Evolutionary conservation across 2,113 vertebrate genomes (phyloP).

Genomic region (Mandrillus leucophaeus): DNA sequence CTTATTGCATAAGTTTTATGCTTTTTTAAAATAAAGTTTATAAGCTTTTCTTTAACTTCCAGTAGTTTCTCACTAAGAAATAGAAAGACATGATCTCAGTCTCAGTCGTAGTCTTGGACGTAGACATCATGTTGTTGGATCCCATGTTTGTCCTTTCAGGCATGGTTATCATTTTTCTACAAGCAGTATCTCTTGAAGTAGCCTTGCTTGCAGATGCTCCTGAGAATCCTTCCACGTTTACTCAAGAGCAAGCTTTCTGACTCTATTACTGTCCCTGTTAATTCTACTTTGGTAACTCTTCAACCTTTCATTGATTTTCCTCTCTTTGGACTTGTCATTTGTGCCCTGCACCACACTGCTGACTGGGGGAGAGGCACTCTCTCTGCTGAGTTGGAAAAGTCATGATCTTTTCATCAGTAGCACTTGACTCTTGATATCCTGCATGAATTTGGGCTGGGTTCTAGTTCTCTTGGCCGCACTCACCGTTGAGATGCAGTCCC

Average conservation of each 20-base stretch:
- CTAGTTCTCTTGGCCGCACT: background rate
- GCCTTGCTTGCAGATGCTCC: background rate
- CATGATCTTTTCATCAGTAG: background rate
- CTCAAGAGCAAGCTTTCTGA: background rate
- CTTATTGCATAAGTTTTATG: background rate
- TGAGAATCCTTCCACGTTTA: background rate
- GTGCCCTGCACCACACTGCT: background rate
- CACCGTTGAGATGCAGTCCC: background rate
- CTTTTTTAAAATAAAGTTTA: too few relatives aligned
- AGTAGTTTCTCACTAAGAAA: background rate
- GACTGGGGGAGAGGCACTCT: background rate
- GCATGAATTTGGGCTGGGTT: background rate
- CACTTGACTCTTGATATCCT: background rate
- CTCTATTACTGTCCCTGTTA: background rate
- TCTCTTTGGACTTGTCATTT: background rate
- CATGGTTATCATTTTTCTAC: background rate
- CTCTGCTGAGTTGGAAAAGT: background rate
- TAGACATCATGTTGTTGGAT: background rate
- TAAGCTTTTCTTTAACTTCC: background rate
- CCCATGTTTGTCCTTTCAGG: background rate
- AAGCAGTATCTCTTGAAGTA: background rate
- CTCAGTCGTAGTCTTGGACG: background rate
- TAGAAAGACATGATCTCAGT: background rate
- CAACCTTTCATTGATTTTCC: background rate
- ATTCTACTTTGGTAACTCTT: constrained; percentile 6